These are phyloP conservation scores for Clarias pachynema DNA, from an alignment of 2,797 vertebrate species.

Conservation along the genomic window DNA sequence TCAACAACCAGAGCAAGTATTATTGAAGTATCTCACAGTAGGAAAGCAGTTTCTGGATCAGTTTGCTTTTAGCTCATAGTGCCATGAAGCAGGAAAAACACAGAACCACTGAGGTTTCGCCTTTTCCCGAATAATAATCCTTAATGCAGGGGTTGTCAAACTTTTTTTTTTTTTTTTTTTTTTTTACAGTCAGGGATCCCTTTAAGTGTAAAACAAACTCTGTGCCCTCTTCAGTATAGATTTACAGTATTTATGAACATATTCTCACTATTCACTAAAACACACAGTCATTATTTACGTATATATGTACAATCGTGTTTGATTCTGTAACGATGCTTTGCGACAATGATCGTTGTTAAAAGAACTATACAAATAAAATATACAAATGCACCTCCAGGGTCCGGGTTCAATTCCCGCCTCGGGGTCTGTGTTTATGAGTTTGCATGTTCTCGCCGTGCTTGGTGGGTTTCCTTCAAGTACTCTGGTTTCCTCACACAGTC, in stretches of 20 bases:
- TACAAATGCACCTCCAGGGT: too few species aligned
- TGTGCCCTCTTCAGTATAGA: background rate
- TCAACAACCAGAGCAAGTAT: constrained; percentile 1
- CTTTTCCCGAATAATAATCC: background rate
- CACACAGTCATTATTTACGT: background rate
- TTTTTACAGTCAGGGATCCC: background rate
- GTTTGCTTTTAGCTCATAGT: constrained; percentile 13
- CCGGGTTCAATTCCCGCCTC: too few species aligned
- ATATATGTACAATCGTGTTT: background rate
- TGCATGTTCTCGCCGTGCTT: too few species aligned
- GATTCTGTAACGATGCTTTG: too few species aligned
- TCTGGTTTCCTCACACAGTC: too few species aligned
- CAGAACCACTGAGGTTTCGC: background rate
- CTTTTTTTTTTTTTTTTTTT: too few species aligned
- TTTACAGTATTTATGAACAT: too few species aligned
- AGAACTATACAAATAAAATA: too few species aligned
- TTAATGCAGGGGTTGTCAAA: background rate
- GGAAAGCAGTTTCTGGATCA: constrained; percentile 13
- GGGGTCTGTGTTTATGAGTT: too few species aligned
- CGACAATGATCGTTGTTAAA: too few species aligned
- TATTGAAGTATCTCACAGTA: constrained; percentile 7
- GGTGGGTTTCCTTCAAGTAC: too few species aligned
- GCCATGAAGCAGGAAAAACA: background rate
- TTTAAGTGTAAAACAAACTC: background rate
- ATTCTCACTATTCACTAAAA: background rate